Conservation (phyloP, 2,797 vertebrate genomes). For the Lagodon rhomboides region DNA sequence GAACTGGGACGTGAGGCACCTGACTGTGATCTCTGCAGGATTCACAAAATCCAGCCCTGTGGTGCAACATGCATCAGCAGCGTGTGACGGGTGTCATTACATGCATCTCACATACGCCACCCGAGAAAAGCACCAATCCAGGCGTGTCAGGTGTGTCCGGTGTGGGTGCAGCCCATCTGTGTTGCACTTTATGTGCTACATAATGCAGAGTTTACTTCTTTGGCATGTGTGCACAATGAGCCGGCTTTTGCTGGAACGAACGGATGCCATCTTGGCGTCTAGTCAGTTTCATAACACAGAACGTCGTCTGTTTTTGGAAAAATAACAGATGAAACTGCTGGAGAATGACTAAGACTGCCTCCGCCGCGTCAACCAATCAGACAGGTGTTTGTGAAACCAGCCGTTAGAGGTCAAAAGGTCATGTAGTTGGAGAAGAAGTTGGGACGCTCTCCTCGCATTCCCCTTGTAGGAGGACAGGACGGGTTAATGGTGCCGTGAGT, state of each 20-base stretch:
- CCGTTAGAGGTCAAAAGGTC: neutral
- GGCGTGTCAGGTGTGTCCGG: neutral
- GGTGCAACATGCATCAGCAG: neutral
- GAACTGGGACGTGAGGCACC: too few species aligned
- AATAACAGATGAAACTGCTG: neutral
- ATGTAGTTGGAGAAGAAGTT: conserved; percentile 26
- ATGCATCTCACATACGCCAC: neutral
- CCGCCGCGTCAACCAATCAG: neutral
- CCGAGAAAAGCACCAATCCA: neutral
- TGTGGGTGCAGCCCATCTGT: neutral
- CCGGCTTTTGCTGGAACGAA: neutral
- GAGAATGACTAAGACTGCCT: neutral
- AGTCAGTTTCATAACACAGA: too few species aligned
- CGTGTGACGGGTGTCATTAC: neutral
- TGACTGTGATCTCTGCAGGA: neutral
- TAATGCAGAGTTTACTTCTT: neutral
- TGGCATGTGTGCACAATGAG: neutral
- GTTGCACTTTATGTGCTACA: neutral
- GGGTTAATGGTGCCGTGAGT: conserved; percentile 50
- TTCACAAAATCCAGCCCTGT: neutral
- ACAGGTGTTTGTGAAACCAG: neutral
- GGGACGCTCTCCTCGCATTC: conserved; percentile 11
- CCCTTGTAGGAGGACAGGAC: conserved; percentile 22
- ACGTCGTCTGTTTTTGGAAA: neutral
- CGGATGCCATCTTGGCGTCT: neutral